A percentile compares a stretch with the other conserved stretches of the same genome.
Conservation (phyloP, 2,888 invertebrate genomes). For the Periphyllus acericola region DNA sequence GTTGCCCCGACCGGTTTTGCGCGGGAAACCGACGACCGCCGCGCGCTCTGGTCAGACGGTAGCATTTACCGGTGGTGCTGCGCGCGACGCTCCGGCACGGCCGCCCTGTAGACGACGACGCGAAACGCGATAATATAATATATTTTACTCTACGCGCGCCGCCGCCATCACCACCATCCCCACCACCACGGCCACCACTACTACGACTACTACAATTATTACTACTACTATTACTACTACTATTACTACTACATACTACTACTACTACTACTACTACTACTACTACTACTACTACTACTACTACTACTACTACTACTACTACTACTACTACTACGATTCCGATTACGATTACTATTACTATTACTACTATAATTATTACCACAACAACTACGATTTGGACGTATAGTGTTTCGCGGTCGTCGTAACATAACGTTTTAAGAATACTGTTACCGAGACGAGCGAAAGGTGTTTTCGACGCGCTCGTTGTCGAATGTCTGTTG, state of each 20-base stretch:
- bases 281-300: not conserved
- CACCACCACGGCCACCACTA: not conserved
- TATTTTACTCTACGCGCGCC: not conserved
- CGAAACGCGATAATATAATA: not conserved
- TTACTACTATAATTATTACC: not conserved
- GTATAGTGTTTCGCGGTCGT: not conserved
- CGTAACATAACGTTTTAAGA: not conserved
- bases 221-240: not conserved
- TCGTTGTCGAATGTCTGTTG: not conserved
- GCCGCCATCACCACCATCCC: not conserved
- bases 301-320: constrained; percentile 8
- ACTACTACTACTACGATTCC: not conserved
- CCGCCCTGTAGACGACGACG: not conserved
- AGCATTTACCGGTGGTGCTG: not conserved
- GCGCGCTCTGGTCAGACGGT: constrained; percentile 9
- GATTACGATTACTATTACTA: not conserved
- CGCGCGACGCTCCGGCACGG: constrained; percentile 5
- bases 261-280: not conserved
- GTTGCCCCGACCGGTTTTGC: constrained; percentile 52
- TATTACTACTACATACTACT: not conserved
- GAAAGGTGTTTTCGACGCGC: not conserved
- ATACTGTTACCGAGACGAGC: not conserved
- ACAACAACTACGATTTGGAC: not conserved
- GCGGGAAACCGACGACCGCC: constrained; percentile 50
- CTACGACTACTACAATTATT: not conserved